A percentile compares a stretch with the other conserved stretches of the same genome.
Evolutionary conservation across 2,888 invertebrate species (phyloP).

Genomic region (Troides helena): DNA sequence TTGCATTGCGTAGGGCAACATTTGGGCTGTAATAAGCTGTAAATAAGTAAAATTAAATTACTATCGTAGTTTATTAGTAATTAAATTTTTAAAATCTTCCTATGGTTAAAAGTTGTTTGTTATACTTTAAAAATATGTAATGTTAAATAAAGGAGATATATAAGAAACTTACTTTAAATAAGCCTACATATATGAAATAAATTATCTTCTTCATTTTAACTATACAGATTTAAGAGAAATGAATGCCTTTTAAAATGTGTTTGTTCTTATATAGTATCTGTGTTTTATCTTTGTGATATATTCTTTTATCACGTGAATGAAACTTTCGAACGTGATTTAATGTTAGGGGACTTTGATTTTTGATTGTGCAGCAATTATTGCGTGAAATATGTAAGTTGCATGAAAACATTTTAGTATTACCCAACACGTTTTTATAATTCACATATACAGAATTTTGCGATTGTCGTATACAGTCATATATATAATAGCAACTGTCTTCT

Average conservation of each 20-base stretch:
- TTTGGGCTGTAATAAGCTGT: slow-evolving; percentile 44
- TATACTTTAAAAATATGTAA: no score
- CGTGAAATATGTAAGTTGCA: background rate
- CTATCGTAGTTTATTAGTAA: no score
- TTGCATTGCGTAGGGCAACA: slow-evolving; percentile 33
- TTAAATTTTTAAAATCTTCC: no score
- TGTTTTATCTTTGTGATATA: slow-evolving; percentile 19
- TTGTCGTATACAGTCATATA: background rate
- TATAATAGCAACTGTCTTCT: background rate
- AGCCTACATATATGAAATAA: slow-evolving; percentile 11
- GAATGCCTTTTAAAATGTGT: slow-evolving; percentile 11
- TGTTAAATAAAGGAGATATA: no score
- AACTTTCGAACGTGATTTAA: slow-evolving; percentile 23
- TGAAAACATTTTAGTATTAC: background rate
- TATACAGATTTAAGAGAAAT: slow-evolving; percentile 8
- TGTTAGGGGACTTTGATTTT: slow-evolving; percentile 8
- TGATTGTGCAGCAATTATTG: slow-evolving; percentile 7
- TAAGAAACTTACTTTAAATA: slow-evolving; percentile 18
- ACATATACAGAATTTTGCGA: background rate
- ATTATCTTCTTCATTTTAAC: slow-evolving; percentile 22
- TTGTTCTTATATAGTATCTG: slow-evolving; percentile 25
- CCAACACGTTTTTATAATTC: background rate
- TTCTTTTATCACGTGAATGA: slow-evolving; percentile 22
- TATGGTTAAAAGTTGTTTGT: no score
- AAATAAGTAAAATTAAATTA: slow-evolving; percentile 17